Conservation (phyloP, 2,888 invertebrate genomes). For the Trachelus stipa region DNA sequence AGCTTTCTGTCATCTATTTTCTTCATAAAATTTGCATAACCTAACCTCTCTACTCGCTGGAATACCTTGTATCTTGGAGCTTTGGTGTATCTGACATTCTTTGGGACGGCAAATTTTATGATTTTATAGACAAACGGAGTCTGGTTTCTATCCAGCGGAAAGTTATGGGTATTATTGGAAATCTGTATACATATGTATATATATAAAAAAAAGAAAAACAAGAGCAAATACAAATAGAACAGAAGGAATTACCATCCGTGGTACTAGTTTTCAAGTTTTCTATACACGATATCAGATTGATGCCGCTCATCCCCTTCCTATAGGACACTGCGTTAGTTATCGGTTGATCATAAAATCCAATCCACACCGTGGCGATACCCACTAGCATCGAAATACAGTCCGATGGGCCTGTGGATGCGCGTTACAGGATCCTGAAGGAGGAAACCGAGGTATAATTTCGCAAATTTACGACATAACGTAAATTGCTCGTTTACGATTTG, state of each 20-base stretch:
- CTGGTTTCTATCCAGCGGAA: not conserved
- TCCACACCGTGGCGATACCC: not conserved
- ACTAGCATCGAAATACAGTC: not conserved
- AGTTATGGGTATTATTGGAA: not conserved
- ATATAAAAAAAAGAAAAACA: not conserved
- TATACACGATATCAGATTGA: not conserved
- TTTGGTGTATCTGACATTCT: not conserved
- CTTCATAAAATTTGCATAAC: not conserved
- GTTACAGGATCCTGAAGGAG: not conserved
- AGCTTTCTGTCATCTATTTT: not conserved
- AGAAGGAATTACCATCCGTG: not conserved
- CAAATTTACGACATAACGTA: constrained; percentile 22
- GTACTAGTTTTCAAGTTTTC: not conserved
- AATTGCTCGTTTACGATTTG: constrained; percentile 17
- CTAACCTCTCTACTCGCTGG: not conserved
- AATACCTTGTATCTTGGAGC: not conserved
- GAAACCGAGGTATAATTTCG: constrained; percentile 22
- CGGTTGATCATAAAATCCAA: not conserved
- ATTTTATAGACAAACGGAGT: not conserved
- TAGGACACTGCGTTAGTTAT: not conserved
- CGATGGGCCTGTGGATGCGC: not conserved
- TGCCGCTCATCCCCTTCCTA: not conserved
- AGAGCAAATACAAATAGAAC: not conserved
- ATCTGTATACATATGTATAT: not conserved
- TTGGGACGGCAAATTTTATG: not conserved